These are phyloP conservation scores for Sylvicola cinctus DNA, from an alignment of 2,888 invertebrate genomes.

Conservation along the genomic window DNA sequence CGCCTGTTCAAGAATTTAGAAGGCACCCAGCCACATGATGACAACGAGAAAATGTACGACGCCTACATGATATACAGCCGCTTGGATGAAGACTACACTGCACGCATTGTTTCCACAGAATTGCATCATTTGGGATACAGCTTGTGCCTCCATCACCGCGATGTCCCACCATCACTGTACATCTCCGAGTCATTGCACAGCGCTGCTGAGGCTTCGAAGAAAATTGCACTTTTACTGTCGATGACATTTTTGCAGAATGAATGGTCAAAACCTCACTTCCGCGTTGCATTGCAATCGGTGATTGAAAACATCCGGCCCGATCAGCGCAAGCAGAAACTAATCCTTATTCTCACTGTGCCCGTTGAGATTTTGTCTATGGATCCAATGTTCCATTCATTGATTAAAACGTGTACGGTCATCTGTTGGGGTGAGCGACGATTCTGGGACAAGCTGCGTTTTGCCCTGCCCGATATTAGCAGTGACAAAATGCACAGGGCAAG, in stretches of 20 bases:
- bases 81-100: conserved; percentile 54
- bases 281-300: conserved; percentile 58
- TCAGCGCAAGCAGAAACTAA: conserved; percentile 37
- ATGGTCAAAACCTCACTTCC: conserved; percentile 65
- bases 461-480: conserved; percentile 57
- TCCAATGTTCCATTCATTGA: conserved; percentile 48
- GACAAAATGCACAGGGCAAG: conserved; percentile 17
- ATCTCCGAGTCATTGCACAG: conserved; percentile 27
- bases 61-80: conserved; percentile 75
- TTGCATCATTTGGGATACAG: conserved; percentile 42
- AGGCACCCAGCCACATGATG: conserved; percentile 4
- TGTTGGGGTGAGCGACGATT: conserved; percentile 69
- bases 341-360: conserved; percentile 35
- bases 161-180: conserved; percentile 21
- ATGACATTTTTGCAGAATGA: conserved; percentile 63
- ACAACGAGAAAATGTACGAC: conserved; percentile 53
- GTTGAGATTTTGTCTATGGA: conserved; percentile 54
- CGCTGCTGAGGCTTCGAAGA: conserved; percentile 36
- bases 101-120: conserved; percentile 44
- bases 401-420: conserved; percentile 49
- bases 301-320: conserved; percentile 39
- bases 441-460: conserved; percentile 70
- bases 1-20: conserved; percentile 38
- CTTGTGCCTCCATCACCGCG: conserved; percentile 49
- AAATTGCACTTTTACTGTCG: conserved; percentile 61